Base-by-base conservation (phyloP, 2,888 invertebrate genomes). In the Trissoscelio sp. region DNA sequence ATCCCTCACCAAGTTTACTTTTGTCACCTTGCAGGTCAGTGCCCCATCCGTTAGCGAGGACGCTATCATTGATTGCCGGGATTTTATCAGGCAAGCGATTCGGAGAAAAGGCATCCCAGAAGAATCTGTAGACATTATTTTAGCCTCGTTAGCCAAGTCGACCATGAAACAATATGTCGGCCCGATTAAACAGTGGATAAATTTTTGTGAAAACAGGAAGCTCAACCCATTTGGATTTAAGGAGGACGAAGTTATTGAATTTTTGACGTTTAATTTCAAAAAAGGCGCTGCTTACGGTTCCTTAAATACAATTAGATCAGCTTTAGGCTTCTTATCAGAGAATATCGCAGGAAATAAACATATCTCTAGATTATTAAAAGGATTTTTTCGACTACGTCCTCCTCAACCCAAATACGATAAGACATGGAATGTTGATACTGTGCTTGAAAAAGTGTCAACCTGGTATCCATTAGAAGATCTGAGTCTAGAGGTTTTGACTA, bases 271-370 rank as follows among this genome's bases (percentile, higher is more conserved):
- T 4, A 22, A 73, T 28, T 85, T 73, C 9, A 39, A 81, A 7
- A 28, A 55, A 20, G 82, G 73, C 48, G 74, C 79, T 3, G 77
- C 72, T 16, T 86, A 85, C 70, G 84, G 83, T 1, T 80, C 86
- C 0, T 79, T 87, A 9, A 86, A 86, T 48, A 83, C 83, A 0
- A 78, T 80, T 46, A 74, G 87, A 24, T 84, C 87, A 3, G 88
- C 88, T 0, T 58, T 88, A 11, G 57, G 85, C 0, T 75, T 87
- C 11, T 80, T 87, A 12, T 20, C 82, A 46, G 64, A 58, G 1
- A 60, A 83, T 9, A 66, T 86, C 3, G 79, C 79, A 2, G 16
- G 77, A 3, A 67, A 85, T 20, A 22, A 69, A 16, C 48, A 66
- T 28, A 69, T 87, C 9, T 82, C 73, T 57, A 42, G 84, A 18